Percentiles rank a stretch among this genome's conserved stretches.
Conservation (phyloP, 2,797 vertebrate species). For the Cyprinella venusta region DNA sequence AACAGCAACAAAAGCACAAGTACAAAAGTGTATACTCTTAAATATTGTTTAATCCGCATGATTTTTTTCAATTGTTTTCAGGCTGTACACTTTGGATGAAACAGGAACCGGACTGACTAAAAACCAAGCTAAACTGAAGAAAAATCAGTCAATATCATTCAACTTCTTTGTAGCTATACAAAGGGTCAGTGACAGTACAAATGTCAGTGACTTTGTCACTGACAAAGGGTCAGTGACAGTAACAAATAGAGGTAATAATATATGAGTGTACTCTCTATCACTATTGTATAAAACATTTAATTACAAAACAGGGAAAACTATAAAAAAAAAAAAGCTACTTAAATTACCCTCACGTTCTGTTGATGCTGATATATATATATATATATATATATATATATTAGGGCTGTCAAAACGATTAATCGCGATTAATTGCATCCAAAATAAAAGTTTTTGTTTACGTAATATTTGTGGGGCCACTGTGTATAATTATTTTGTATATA, state of each 20-base stretch:
- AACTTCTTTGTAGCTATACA: neutral
- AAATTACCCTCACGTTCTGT: neutral
- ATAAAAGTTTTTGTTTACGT: no score
- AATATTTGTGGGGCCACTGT: no score
- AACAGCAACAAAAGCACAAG: neutral
- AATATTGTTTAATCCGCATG: neutral
- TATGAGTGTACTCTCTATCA: neutral
- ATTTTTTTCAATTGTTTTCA: neutral
- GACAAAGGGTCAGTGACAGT: neutral
- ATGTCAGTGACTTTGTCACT: no score
- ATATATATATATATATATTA: no score
- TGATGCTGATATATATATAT: no score
- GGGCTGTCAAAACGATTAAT: no score
- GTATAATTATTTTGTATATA: no score
- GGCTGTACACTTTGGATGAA: neutral
- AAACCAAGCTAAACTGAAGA: neutral
- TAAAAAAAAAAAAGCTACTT: no score
- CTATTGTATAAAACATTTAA: neutral
- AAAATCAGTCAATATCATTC: neutral
- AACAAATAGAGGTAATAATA: neutral
- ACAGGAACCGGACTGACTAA: neutral
- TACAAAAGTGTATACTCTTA: neutral
- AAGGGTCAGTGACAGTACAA: neutral
- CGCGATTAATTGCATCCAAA: no score
- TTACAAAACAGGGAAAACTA: neutral